Conservation (phyloP, 2,888 invertebrate species). For the Ectemnius lituratus region DNA sequence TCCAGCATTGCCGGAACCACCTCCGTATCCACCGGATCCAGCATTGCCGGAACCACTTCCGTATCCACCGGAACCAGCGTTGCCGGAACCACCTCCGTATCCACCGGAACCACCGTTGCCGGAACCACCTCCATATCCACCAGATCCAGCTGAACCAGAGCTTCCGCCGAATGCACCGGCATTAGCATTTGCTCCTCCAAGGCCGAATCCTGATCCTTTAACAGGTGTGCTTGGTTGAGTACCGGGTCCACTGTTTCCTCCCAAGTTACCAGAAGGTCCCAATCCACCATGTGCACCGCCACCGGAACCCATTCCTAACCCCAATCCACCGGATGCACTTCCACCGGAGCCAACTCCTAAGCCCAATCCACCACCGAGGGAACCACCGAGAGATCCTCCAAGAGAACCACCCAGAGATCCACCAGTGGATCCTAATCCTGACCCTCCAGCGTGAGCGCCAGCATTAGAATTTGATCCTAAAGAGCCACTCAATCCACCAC, state of each 20-base stretch:
- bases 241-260: background rate
- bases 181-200: slow-evolving; percentile 24
- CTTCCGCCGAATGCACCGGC: slow-evolving; percentile 23
- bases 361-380: background rate
- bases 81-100: background rate
- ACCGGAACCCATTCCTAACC: background rate
- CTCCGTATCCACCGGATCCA: background rate
- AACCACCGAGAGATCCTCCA: background rate
- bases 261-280: background rate
- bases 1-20: background rate
- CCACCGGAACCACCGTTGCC: background rate
- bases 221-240: background rate
- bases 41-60: background rate
- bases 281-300: no score
- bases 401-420: background rate
- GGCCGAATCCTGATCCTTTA: slow-evolving; percentile 5
- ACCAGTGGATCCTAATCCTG: slow-evolving; percentile 22
- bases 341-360: background rate
- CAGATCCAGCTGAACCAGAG: slow-evolving; percentile 25
- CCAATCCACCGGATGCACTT: background rate
- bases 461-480: background rate
- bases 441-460: no score
- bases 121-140: slow-evolving; percentile 9
- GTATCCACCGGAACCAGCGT: background rate
- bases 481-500: background rate